Conservation (phyloP, 2,797 vertebrate genomes). For the Trachops cirrhosus region DNA sequence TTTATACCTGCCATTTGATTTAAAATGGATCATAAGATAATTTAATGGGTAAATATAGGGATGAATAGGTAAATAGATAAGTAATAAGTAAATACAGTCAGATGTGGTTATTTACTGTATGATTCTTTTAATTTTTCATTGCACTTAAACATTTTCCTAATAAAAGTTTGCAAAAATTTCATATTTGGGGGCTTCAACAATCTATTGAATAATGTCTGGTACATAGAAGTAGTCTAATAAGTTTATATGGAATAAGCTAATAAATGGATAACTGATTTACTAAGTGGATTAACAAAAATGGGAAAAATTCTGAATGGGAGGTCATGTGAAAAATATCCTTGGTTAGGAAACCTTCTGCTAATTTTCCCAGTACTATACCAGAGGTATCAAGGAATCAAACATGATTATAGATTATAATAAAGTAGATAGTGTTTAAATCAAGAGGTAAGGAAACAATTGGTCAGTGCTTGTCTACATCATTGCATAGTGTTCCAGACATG, state of each 20-base stretch:
- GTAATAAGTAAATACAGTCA: neutral
- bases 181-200: neutral
- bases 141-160: neutral
- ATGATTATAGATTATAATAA: neutral
- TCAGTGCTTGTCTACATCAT: neutral
- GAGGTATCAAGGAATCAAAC: neutral
- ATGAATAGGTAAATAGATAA: neutral
- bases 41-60: neutral
- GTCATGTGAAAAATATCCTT: neutral
- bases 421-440: constrained; percentile 4
- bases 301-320: neutral
- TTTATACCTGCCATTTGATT: neutral
- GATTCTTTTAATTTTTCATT: neutral
- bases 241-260: neutral
- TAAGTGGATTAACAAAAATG: neutral
- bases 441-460: neutral
- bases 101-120: neutral
- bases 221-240: neutral
- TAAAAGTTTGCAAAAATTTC: neutral
- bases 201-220: neutral
- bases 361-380: neutral
- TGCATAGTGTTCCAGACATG: neutral
- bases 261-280: neutral
- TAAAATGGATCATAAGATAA: neutral
- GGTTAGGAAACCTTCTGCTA: neutral